Conservation (phyloP, 92 coral and sea anemone genomes). For the Phymanthus crucifer region DNA sequence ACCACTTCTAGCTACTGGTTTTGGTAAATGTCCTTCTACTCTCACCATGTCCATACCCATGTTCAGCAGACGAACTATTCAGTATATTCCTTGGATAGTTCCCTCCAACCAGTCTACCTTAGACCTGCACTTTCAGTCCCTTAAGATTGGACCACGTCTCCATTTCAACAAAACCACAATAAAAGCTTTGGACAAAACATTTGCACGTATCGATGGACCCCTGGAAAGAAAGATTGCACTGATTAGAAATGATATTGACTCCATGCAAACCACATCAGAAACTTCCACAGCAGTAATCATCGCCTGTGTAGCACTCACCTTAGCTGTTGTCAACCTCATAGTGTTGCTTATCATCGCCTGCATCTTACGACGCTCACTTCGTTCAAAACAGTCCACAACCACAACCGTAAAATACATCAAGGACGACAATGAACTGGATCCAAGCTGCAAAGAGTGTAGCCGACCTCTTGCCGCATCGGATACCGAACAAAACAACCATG, state of each 20-base stretch:
- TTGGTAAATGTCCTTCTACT: conserved; percentile 23
- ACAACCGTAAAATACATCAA: not conserved
- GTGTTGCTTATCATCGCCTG: not conserved
- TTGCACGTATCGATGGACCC: not conserved
- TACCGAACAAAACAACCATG: conserved; percentile 10
- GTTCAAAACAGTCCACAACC: not conserved
- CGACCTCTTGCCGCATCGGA: conserved; percentile 7
- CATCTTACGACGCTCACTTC: conserved; percentile 4
- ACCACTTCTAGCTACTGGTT: conserved; percentile 28
- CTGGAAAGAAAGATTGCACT: not conserved
- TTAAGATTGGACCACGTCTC: conserved; percentile 5
- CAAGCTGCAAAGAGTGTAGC: conserved; percentile 1
- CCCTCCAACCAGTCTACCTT: not conserved
- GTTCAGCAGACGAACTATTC: not conserved
- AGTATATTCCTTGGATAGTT: conserved; percentile 14
- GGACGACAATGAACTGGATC: not conserved
- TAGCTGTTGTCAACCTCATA: not conserved
- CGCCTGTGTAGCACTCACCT: conserved; percentile 9
- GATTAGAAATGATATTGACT: not conserved
- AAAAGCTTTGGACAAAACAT: conserved; percentile 1
- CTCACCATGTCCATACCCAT: not conserved
- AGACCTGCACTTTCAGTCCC: not conserved
- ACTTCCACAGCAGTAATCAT: not conserved
- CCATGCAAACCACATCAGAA: not conserved
- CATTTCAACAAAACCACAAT: conserved; percentile 3